These are phyloP conservation scores for Gobio gobio DNA, from an alignment of 2,113 vertebrate species.

Conservation along the genomic window DNA sequence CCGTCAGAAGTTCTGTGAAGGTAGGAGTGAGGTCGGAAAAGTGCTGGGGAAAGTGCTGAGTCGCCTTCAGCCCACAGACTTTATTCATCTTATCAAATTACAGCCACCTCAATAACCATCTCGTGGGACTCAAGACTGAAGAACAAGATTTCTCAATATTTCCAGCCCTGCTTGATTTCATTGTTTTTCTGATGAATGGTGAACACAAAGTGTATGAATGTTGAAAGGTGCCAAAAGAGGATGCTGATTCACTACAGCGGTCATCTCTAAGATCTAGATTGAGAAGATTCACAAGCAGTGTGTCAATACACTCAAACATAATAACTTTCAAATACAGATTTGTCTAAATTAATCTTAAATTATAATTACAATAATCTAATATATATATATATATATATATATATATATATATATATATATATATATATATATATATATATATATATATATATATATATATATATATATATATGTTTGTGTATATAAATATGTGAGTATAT, in stretches of 20 bases:
- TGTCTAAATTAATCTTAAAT: too few relatives aligned
- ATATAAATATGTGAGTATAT: too few relatives aligned
- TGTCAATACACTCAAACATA: too few relatives aligned
- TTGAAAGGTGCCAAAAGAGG: slow-evolving; percentile 21
- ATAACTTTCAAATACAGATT: too few relatives aligned
- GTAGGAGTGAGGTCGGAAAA: slow-evolving; percentile 57
- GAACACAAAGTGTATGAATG: slow-evolving; percentile 40
- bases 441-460: too few relatives aligned
- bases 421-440: too few relatives aligned
- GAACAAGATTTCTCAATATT: slow-evolving; percentile 58
- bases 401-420: too few relatives aligned
- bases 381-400: too few relatives aligned
- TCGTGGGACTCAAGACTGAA: slow-evolving; percentile 37
- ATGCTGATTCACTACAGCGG: slow-evolving; percentile 18
- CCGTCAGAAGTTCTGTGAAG: slow-evolving; percentile 59
- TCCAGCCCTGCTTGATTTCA: slow-evolving; percentile 48
- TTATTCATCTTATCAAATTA: slow-evolving; percentile 71
- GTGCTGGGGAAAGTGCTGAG: slow-evolving; percentile 66
- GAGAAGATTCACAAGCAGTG: neutral
- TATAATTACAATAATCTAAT: too few relatives aligned
- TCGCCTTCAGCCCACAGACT: slow-evolving; percentile 59
- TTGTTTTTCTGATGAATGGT: slow-evolving; percentile 50
- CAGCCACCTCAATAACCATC: slow-evolving; percentile 63
- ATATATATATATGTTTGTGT: too few relatives aligned
- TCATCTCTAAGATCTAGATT: neutral